Evolutionary conservation across 2,797 vertebrate species (phyloP).

Genomic region (Aselliscus stoliczkanus): DNA sequence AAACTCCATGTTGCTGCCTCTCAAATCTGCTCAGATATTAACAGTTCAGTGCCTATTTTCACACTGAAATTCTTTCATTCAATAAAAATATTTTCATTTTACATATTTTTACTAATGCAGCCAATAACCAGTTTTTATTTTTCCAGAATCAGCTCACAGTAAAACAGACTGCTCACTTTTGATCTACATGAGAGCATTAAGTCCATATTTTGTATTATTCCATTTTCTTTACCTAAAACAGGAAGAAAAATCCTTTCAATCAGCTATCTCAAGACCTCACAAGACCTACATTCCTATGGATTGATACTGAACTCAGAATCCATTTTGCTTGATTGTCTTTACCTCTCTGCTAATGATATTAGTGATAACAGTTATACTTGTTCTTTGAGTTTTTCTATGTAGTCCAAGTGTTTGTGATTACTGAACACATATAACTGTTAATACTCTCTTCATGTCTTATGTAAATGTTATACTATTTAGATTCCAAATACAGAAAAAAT

Average conservation of each 20-base stretch:
- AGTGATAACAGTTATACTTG: background rate
- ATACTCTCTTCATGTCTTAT: background rate
- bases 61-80: background rate
- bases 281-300: background rate
- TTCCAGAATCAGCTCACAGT: background rate
- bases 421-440: background rate
- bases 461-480: background rate
- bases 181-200: background rate
- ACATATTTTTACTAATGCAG: background rate
- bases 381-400: background rate
- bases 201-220: background rate
- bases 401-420: background rate
- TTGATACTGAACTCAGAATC: background rate
- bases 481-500: background rate
- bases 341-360: background rate
- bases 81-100: background rate
- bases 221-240: background rate
- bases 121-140: background rate
- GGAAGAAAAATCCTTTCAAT: background rate
- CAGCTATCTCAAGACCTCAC: background rate
- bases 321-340: background rate
- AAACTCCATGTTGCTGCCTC: background rate
- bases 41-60: background rate
- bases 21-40: background rate
- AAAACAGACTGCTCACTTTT: slow-evolving; percentile 1